phyloP scores from a whole-genome alignment of 2,113 vertebrate genomes.

The Meleagris gallopavo region DNA sequence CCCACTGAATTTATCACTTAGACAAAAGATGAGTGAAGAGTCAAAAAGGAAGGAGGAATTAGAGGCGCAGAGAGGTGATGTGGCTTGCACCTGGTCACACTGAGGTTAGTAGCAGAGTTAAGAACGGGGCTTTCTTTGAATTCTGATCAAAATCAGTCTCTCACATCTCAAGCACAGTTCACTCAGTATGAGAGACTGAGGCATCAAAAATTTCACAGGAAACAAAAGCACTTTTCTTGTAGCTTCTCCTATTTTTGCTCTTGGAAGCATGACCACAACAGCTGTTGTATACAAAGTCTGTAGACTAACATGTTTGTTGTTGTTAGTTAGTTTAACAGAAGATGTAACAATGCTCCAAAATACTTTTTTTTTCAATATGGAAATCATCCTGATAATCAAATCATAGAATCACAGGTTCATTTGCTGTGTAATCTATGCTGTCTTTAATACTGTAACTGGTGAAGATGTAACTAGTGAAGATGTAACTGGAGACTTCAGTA shows the following conservation, averaged over 20 bases:
- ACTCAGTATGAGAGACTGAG: not conserved
- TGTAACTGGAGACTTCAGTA: not conserved
- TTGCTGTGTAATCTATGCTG: not conserved
- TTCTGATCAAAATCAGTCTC: not conserved
- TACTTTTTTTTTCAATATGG: not conserved
- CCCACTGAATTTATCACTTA: conserved; percentile 10
- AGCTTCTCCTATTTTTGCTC: not conserved
- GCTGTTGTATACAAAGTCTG: not conserved
- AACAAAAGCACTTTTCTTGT: not conserved
- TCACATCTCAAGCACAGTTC: not conserved
- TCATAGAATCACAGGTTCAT: not conserved
- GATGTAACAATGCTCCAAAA: not conserved
- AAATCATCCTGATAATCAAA: not conserved
- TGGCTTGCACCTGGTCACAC: conserved; percentile 14
- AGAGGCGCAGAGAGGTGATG: conserved; percentile 3
- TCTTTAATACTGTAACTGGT: not conserved
- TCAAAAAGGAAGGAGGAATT: conserved; percentile 33
- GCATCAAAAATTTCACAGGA: not conserved
- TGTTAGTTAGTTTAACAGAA: not conserved
- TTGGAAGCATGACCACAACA: not conserved
- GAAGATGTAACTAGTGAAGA: not conserved
- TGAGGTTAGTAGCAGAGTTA: conserved; percentile 29
- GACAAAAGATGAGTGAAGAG: conserved; percentile 31
- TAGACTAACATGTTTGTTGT: not conserved
- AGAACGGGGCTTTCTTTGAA: not conserved